These are phyloP conservation scores for Erebia palarica DNA, from an alignment of 2,888 invertebrate genomes.

Conservation along the genomic window DNA sequence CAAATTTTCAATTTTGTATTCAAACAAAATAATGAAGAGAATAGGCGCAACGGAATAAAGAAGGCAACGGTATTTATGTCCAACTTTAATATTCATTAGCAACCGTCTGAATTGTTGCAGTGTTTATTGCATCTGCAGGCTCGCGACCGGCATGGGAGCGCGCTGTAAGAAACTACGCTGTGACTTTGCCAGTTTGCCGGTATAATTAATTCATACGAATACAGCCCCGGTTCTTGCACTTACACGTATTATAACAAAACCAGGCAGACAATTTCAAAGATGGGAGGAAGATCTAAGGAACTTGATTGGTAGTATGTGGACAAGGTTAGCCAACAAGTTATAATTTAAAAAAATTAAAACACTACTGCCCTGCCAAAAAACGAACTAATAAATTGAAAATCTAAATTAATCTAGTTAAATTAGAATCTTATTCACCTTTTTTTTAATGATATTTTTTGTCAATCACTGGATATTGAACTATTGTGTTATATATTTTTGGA, in stretches of 20 bases:
- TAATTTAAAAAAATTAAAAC: no score
- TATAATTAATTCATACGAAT: slow-evolving; percentile 65
- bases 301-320: no score
- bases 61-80: slow-evolving; percentile 29
- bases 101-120: slow-evolving; percentile 38
- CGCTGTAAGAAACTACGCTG: slow-evolving; percentile 47
- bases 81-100: slow-evolving; percentile 39
- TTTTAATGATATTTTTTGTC: no score
- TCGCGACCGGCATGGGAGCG: slow-evolving; percentile 9
- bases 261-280: no score
- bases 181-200: slow-evolving; percentile 49
- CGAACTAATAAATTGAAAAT: no score
- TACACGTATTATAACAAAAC: not conserved
- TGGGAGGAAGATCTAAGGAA: no score
- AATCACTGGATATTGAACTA: no score
- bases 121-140: slow-evolving; percentile 40
- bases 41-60: slow-evolving; percentile 27
- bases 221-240: slow-evolving; percentile 45
- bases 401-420: no score
- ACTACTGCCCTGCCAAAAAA: no score
- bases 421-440: no score
- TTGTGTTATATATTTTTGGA: no score
- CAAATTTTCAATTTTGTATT: not conserved
- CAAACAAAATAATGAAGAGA: slow-evolving; percentile 14
- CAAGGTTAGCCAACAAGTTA: no score